A percentile compares a stretch with the other conserved stretches of the same genome.
These are phyloP conservation scores for Apamea monoglypha DNA, from an alignment of 2,888 invertebrate genomes.

Conservation along the genomic window DNA sequence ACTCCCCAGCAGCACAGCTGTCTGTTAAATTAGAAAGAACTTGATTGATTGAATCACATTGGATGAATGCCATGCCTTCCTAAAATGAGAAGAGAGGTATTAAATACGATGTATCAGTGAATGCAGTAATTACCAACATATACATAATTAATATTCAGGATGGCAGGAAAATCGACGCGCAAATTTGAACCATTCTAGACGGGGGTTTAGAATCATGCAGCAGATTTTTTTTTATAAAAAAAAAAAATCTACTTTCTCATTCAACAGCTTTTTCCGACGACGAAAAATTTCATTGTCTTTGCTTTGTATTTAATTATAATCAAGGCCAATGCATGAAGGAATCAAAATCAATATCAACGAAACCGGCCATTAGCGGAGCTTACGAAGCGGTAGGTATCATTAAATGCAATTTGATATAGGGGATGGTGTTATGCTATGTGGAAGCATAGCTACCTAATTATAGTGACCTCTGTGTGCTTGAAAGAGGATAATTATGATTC, in stretches of 20 bases:
- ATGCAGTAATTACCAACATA: neutral
- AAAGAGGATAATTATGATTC: neutral
- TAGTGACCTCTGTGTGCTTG: neutral
- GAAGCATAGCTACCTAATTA: neutral
- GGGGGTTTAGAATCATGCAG: too few species aligned
- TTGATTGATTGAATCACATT: neutral
- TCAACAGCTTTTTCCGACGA: too few species aligned
- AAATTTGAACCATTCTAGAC: too few species aligned
- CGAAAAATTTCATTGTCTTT: too few species aligned
- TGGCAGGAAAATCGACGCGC: too few species aligned
- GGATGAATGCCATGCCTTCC: neutral
- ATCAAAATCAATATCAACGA: conserved; percentile 45
- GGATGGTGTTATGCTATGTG: conserved; percentile 9
- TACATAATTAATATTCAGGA: neutral
- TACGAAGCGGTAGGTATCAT: conserved; percentile 9
- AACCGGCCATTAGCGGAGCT: conserved; percentile 9
- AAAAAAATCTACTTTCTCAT: neutral
- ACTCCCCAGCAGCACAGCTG: neutral
- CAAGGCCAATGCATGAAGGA: conserved; percentile 18
- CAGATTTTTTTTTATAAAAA: too few species aligned
- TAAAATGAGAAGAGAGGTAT: neutral
- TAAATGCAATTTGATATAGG: conserved; percentile 27
- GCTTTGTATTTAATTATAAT: neutral
- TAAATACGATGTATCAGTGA: neutral
- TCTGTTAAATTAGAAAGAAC: neutral